Base-by-base conservation (phyloP, 2,888 invertebrate genomes). In the Trissolcus japonicus region DNA sequence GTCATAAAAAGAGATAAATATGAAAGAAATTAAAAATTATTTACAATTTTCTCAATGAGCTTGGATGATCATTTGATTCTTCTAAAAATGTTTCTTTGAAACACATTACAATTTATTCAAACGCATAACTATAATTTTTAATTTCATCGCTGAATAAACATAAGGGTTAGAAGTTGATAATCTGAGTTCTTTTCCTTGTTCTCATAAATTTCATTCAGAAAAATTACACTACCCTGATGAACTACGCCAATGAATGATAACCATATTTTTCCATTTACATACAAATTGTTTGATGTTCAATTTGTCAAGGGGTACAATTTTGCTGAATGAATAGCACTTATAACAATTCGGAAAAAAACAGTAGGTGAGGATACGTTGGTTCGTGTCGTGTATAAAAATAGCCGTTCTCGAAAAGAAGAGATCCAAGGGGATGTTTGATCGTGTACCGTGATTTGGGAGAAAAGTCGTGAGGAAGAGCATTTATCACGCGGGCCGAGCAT, bases 401-500 rank as follows among this genome's bases (percentile, higher is more conserved):
- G 57, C 62, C 17, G 59, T 68, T 75, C 69, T 55, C 17, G 14
- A 19, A 62, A 40, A 17, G 41, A 59, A 51, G 50, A 57, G 54
- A 68, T 46, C 56, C 17, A 57, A 62, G 53, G 53, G 53, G 48
- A 51, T 21, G 60, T 67, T 61, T n/a, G 16, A 67, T 14, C 16
- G 55, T 62, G 74, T 51, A 14, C 40, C 19, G 41, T 72, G 51
- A 65, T 72, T 48, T 9, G 55, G 57, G 54, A 63, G 41, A 72
- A 54, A 25, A 85, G 85, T 84, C 80, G 82, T 84, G 85, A 86
- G 88, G 88, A 89, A 89, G 88, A 89, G 84, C 87, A 85, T 85
- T 85, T 87, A 88, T 88, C 87, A 88, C 88, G 81, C 86, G 87
- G 86, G 87, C 85, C 76, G 83, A 79, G 85, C 88, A 87, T 87